Base-by-base conservation (phyloP, 2,113 vertebrate species). In the Aegypius monachus region DNA sequence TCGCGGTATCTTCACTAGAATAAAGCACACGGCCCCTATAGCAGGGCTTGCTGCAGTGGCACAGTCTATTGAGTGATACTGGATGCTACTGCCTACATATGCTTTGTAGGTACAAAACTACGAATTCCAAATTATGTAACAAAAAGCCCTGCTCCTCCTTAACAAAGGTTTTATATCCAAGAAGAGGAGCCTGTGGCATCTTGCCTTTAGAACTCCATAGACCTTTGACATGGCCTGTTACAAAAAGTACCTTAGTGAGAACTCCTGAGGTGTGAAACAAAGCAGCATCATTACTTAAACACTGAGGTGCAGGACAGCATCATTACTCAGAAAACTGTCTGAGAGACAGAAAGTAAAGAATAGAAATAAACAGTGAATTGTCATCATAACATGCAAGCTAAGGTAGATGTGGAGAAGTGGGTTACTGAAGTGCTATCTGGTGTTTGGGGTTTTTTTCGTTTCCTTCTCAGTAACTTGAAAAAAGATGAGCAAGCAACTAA, bases 291-390 rank as follows among this genome's bases (percentile, higher is more conserved):
- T 67, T 82, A 67, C 42, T 40, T 63, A 85, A 47, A 32, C 2
- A 2, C 58, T 47, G 47, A 93, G 27, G 27, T 78, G 48, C 11
- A 6, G 0, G 10, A 48, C 10, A 38, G 34, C 0, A 0, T 45
- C 22, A 15, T 52, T 43, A 29, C 56, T 50, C 34, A 74, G 40
- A 82, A 91, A 86, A 48, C 29, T 7, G 11, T 15, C 26, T 48
- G 56, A 85, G 50, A 74, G 40, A 66, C 20, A 78, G 63, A 56
- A 59, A 61, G 2, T 18, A 73, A 73, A 68, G 45, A 27, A 61
- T 4, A 43, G 42, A 90, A 92, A 61, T 73, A 34, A 85, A 48
- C 6, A 61, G 21, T 48, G 12, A 74, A 48, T 79, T 73, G 27
- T 65, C 43, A 31, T 56, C 19, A 8, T 50, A 82, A 45, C 31